Percentiles rank a stretch among this genome's conserved stretches.
Conservation (phyloP, 1,140 invertebrate genomes). For the Rhagoletis zephyria region DNA sequence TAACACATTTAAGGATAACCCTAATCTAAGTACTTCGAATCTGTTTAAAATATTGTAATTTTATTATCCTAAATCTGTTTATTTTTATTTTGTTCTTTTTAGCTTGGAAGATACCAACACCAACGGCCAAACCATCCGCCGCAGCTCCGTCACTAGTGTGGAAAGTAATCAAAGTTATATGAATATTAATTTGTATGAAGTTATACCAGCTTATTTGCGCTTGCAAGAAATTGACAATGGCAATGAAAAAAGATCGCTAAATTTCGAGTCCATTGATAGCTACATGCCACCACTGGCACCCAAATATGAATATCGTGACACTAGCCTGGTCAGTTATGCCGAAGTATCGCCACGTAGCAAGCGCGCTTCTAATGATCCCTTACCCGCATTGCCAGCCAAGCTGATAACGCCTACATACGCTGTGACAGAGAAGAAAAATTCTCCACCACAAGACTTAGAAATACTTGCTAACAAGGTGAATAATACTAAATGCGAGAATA, state of each 20-base stretch:
- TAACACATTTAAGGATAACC: too few relatives aligned
- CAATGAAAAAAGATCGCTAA: neutral
- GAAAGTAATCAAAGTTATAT: slow-evolving; percentile 65
- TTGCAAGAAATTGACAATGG: neutral
- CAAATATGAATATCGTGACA: neutral
- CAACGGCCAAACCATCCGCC: slow-evolving; percentile 10
- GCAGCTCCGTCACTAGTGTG: slow-evolving; percentile 60
- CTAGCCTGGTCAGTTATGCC: slow-evolving; percentile 60
- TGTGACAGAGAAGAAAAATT: too few relatives aligned
- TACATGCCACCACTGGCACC: slow-evolving; percentile 46
- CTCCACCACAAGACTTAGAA: too few relatives aligned
- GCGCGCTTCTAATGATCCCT: slow-evolving; percentile 64
- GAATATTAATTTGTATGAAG: slow-evolving; percentile 63
- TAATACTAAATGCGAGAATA: too few relatives aligned
- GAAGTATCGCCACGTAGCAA: slow-evolving; percentile 61
- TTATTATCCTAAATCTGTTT: too few relatives aligned
- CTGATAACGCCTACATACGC: too few relatives aligned
- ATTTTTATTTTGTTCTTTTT: neutral
- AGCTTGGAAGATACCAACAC: neutral
- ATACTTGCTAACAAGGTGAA: too few relatives aligned
- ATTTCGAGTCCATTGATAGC: neutral
- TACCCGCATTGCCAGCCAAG: slow-evolving; percentile 60
- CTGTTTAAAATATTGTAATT: too few relatives aligned
- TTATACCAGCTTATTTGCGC: slow-evolving; percentile 62
- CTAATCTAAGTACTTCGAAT: too few relatives aligned